Base-by-base conservation (phyloP, 2,797 vertebrate species). In the Forpus xanthops region DNA sequence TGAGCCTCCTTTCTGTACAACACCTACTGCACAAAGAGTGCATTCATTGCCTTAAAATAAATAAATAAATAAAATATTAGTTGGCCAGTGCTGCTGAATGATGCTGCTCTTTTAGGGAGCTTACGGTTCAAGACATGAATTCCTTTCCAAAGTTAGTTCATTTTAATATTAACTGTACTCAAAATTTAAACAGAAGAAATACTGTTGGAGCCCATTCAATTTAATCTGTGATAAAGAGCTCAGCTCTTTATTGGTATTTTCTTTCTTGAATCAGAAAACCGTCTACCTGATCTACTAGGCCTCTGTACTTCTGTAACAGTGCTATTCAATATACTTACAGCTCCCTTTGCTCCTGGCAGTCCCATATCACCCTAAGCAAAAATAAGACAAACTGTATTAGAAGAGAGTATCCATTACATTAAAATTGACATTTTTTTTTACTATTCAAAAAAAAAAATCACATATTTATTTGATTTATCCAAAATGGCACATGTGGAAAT, bases 261-360 rank as follows among this genome's bases (percentile, higher is more conserved):
- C 75, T 94, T 85, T 93, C 47, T 87, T 70, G 87, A 94, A 76
- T 64, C 58, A 83, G 45, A 87, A 66, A 81, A 47, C 1, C n/a
- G 13, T 70, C 53, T 39, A 71, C 71, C 45, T 94, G 52, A 94
- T 94, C 88, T 86, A 56, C 31, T 44, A 82, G n/a, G 62, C 21
- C 42, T 93, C 75, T 60, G 5, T 39, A 87, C 95, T 94, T 93
- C 62, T 79, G 5, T 70, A 89, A 31, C 42, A 85, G 64, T 85
- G 60, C 11, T 79, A 31, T 89, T 89, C 72, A 74, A 87, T 95
- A 90, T 98, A 98, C 99, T 98, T 97, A 99, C 99, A 77, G 98
- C 97, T 98, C 99, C 99, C 96, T 99, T 99, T 75, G 98, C 79
- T 95, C 99, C 99, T 73, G 97, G n/a, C 62, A 98, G 98, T 97